A percentile compares a stretch with the other conserved stretches of the same genome.
Evolutionary conservation across 2,888 invertebrate genomes (phyloP).

Genomic region (Keiferia lycopersicella): DNA sequence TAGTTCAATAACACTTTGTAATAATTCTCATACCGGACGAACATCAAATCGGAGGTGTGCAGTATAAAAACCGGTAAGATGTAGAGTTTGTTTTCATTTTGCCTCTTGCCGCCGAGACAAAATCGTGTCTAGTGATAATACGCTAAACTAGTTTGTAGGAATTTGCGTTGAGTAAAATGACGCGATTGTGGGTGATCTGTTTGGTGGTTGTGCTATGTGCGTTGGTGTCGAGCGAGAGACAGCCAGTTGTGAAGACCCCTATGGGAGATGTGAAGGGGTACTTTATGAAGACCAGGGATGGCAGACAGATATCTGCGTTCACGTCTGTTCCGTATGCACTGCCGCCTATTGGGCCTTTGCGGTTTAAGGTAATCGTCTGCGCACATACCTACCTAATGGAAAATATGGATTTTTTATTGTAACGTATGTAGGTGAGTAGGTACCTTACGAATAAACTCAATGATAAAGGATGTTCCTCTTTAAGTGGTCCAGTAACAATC

Average conservation of each 20-base stretch:
- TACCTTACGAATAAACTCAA: too few relatives aligned
- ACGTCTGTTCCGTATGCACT: slow-evolving; percentile 84
- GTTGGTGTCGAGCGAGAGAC: slow-evolving; percentile 33
- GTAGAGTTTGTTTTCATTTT: slow-evolving; percentile 13
- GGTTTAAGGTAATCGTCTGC: slow-evolving; percentile 80
- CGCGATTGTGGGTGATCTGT: neutral
- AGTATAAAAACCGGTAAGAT: slow-evolving; percentile 7
- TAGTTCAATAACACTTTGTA: slow-evolving; percentile 3
- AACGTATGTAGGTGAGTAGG: too few relatives aligned
- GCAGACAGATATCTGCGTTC: slow-evolving; percentile 81
- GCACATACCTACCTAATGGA: too few relatives aligned
- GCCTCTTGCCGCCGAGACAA: slow-evolving; percentile 15
- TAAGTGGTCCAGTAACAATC: too few relatives aligned
- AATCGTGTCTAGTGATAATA: neutral
- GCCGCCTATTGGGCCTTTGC: slow-evolving; percentile 82
- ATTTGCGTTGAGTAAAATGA: slow-evolving; percentile 1
- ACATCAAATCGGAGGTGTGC: neutral
- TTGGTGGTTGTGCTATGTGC: neutral
- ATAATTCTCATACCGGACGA: slow-evolving; percentile 1
- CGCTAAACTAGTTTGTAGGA: neutral
- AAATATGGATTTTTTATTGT: too few relatives aligned
- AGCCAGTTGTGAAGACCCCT: slow-evolving; percentile 56
- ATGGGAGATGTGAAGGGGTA: slow-evolving; percentile 80
- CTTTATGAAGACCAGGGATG: slow-evolving; percentile 77
- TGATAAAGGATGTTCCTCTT: too few relatives aligned